Conservation (phyloP, 2,113 vertebrate species). For the Anarhynchus alexandrinus region DNA sequence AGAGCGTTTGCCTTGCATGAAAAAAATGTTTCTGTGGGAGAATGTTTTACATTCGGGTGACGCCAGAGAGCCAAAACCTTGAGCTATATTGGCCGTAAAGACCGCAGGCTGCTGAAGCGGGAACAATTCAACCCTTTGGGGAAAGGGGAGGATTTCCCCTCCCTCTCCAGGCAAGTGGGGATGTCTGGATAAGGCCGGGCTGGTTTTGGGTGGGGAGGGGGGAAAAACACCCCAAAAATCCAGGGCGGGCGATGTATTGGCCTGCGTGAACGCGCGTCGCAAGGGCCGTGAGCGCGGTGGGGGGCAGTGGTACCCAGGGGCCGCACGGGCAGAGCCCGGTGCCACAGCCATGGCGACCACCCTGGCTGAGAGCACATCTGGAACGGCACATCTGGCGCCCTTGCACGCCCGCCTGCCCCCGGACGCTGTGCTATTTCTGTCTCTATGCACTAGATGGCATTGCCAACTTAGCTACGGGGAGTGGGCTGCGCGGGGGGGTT, state of each 20-base stretch:
- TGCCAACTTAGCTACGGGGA: slow-evolving; percentile 66
- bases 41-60: slow-evolving; percentile 48
- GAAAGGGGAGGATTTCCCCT: not conserved
- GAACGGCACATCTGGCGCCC: not conserved
- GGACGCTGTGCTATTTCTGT: slow-evolving; percentile 52
- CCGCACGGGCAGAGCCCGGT: not conserved
- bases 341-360: not conserved
- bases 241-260: not conserved
- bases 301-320: not conserved
- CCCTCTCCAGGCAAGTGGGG: not conserved
- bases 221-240: too few relatives aligned
- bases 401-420: not conserved
- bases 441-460: slow-evolving; percentile 77
- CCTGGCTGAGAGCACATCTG: not conserved
- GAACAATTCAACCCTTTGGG: not conserved
- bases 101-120: not conserved
- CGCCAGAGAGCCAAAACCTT: slow-evolving; percentile 2
- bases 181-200: not conserved
- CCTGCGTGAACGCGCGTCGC: fast-evolving
- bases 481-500: not conserved
- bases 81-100: not conserved
- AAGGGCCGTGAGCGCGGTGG: not conserved
- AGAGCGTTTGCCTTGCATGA: not conserved
- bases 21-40: slow-evolving; percentile 25
- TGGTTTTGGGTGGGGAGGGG: not conserved